Evolutionary conservation across 2,113 vertebrate species (phyloP).

Genomic region (Podarcis muralis): DNA sequence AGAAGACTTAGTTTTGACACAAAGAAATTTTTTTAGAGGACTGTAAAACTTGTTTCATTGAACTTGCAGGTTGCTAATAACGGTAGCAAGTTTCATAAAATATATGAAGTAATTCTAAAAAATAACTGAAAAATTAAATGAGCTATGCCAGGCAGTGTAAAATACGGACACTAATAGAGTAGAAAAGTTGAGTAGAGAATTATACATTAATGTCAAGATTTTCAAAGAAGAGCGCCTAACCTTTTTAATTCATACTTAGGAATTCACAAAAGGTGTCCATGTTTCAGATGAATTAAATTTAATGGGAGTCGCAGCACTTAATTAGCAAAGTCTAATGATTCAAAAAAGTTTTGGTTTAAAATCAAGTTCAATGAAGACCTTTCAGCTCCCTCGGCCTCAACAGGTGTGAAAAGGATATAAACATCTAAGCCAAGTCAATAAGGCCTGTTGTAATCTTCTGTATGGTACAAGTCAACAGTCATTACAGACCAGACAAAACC

Average conservation of each 20-base stretch:
- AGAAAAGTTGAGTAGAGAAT: neutral
- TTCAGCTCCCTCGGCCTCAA: neutral
- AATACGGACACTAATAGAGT: neutral
- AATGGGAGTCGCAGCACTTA: neutral
- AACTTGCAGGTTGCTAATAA: neutral
- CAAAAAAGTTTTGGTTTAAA: neutral
- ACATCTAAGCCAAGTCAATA: neutral
- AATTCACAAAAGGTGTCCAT: conserved; percentile 1
- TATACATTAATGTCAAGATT: neutral
- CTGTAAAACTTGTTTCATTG: neutral
- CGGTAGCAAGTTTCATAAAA: neutral
- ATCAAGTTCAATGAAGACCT: neutral
- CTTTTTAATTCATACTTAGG: neutral
- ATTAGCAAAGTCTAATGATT: neutral
- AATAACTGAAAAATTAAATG: conserved; percentile 7
- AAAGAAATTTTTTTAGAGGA: neutral
- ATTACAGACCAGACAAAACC: too few relatives aligned
- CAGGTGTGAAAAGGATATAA: neutral
- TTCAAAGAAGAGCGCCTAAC: neutral
- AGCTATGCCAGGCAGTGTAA: neutral
- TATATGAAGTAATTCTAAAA: neutral
- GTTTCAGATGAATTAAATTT: conserved; percentile 3
- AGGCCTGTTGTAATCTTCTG: neutral
- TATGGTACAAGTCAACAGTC: too few relatives aligned
- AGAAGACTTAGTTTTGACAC: neutral